Conservation (phyloP, 1,140 invertebrate species). For the Bradynema listronoti region DNA sequence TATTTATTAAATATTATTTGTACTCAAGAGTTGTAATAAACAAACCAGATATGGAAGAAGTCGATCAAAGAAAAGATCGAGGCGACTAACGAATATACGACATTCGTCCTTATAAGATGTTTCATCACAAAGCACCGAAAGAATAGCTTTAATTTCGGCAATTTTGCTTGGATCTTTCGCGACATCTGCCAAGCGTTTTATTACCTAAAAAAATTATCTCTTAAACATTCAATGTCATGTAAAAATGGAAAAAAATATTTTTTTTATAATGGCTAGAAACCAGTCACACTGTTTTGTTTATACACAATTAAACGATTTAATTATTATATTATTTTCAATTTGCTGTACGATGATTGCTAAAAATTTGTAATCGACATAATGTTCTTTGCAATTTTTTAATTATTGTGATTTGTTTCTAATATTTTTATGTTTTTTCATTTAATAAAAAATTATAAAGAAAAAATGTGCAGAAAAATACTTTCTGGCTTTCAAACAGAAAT, state of each 20-base stretch:
- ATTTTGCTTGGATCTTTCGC: conserved; percentile 49
- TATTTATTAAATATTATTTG: neutral
- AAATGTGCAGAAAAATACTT: neutral
- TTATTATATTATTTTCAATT: neutral
- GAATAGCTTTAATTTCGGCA: conserved; percentile 48
- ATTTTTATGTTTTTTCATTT: neutral
- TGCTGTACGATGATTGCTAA: neutral
- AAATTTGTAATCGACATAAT: neutral
- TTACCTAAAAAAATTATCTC: conserved; percentile 18
- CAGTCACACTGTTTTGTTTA: no score
- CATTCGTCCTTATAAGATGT: conserved; percentile 53
- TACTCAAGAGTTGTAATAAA: neutral
- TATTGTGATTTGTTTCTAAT: neutral
- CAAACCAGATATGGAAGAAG: conserved; percentile 49
- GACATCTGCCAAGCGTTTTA: conserved; percentile 49
- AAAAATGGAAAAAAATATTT: conserved; percentile 3
- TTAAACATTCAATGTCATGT: neutral
- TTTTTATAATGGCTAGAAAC: no score
- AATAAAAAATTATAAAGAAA: neutral
- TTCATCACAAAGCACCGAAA: conserved; percentile 44
- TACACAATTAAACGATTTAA: no score
- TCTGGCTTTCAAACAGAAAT: neutral
- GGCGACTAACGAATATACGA: conserved; percentile 45
- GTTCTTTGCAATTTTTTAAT: neutral
- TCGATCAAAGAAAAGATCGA: conserved; percentile 49